Percentiles rank a stretch among this genome's conserved stretches.
Evolutionary conservation across 2,888 invertebrate species (phyloP).

Genomic region (Linnaemya tessellans): DNA sequence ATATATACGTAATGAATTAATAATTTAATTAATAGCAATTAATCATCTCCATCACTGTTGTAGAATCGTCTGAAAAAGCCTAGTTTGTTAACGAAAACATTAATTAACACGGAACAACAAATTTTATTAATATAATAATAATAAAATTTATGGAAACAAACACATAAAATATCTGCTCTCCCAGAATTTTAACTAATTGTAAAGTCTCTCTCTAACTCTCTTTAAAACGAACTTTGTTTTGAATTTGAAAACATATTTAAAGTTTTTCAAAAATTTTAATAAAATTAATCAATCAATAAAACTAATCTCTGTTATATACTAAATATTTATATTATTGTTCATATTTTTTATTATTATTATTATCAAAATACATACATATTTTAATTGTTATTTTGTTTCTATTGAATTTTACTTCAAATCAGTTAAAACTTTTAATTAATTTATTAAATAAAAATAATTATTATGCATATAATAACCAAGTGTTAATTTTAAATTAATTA

Average conservation of each 20-base stretch:
- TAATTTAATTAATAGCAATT: constrained; percentile 55
- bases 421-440: constrained; percentile 63
- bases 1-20: constrained; percentile 42
- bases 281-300: constrained; percentile 54
- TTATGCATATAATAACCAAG: constrained; percentile 66
- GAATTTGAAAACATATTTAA: constrained; percentile 66
- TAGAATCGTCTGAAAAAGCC: constrained; percentile 73
- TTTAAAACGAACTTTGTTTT: constrained; percentile 54
- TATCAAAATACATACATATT: constrained; percentile 25
- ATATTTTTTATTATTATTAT: constrained; percentile 58
- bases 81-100: constrained; percentile 73
- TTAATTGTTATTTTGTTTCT: constrained; percentile 68
- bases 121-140: constrained; percentile 51
- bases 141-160: constrained; percentile 55
- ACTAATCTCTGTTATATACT: constrained; percentile 13
- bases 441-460: constrained; percentile 58
- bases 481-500: constrained; percentile 69
- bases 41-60: constrained; percentile 70
- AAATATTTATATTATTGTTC: constrained; percentile 63
- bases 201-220: constrained; percentile 74
- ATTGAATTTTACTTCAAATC: constrained; percentile 65
- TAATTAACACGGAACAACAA: constrained; percentile 60
- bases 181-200: constrained; percentile 63
- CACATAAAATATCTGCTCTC: constrained; percentile 70
- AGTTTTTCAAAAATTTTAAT: constrained; percentile 68